Percentiles rank a stretch among this genome's conserved stretches.
These are phyloP conservation scores for Gnatocerus cornutus DNA, from an alignment of 2,888 invertebrate species.

Conservation along the genomic window DNA sequence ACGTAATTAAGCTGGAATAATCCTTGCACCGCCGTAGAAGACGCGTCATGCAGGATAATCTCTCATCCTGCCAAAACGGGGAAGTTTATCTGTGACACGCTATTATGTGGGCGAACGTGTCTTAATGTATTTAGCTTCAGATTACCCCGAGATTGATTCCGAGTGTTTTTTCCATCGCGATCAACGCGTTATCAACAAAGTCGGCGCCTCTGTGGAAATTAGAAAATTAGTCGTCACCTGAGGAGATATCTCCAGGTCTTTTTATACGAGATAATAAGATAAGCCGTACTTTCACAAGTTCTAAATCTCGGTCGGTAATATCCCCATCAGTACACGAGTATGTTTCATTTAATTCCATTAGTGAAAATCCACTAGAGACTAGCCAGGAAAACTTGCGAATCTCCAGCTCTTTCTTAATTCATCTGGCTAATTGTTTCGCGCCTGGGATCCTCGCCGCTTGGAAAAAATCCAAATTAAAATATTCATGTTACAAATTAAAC, in stretches of 20 bases:
- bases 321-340: constrained; percentile 47
- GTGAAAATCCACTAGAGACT: constrained; percentile 47
- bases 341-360: constrained; percentile 54
- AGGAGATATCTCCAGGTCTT: constrained; percentile 33
- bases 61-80: constrained; percentile 58
- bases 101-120: constrained; percentile 48
- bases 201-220: constrained; percentile 16
- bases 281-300: constrained; percentile 44
- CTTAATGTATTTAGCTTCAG: constrained; percentile 47
- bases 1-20: constrained; percentile 66
- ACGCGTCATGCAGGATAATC: constrained; percentile 64
- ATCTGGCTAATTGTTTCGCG: constrained; percentile 46
- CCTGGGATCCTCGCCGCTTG: constrained; percentile 22
- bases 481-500: constrained; percentile 43
- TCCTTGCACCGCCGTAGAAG: constrained; percentile 61
- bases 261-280: constrained; percentile 38
- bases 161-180: constrained; percentile 26
- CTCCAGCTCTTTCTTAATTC: constrained; percentile 40
- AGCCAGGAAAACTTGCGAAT: constrained; percentile 36
- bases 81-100: constrained; percentile 52
- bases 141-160: constrained; percentile 43
- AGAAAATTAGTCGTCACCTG: constrained; percentile 26
- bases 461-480: constrained; percentile 37
- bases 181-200: constrained; percentile 11
- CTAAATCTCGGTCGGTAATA: constrained; percentile 44